Percentiles rank a stretch among this genome's conserved stretches.
Conservation (phyloP, 2,888 invertebrate genomes). For the Ochropleura leucogaster region DNA sequence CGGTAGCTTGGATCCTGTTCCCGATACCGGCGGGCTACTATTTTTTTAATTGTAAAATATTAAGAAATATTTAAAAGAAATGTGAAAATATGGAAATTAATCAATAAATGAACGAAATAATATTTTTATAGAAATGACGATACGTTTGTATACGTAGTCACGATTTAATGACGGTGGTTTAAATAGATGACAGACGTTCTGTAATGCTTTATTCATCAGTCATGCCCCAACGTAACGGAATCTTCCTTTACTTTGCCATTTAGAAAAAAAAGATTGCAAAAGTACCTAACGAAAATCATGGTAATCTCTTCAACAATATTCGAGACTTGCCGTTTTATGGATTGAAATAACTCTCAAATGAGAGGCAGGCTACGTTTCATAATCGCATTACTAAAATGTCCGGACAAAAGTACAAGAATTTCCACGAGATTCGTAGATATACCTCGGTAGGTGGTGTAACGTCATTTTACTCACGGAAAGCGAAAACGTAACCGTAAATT, state of each 20-base stretch:
- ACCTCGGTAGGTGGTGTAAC: conserved; percentile 59
- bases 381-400: conserved; percentile 56
- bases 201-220: conserved; percentile 22
- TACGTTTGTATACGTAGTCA: conserved; percentile 23
- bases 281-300: neutral
- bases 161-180: conserved; percentile 18
- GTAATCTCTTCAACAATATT: conserved; percentile 31
- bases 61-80: too few species aligned
- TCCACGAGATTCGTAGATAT: conserved; percentile 41
- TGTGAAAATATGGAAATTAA: too few species aligned
- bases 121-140: conserved; percentile 8
- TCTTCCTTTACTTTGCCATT: conserved; percentile 8
- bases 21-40: too few species aligned
- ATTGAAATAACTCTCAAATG: conserved; percentile 41
- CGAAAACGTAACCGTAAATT: conserved; percentile 81
- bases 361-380: conserved; percentile 42
- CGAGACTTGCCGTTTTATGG: conserved; percentile 26
- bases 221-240: conserved; percentile 19
- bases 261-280: conserved; percentile 4
- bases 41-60: too few species aligned
- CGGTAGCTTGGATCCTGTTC: too few species aligned
- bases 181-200: conserved; percentile 27
- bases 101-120: too few species aligned
- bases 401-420: conserved; percentile 56
- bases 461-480: conserved; percentile 78